Evolutionary conservation across 2,797 vertebrate species (phyloP), one percentile per base, ranked within the genome.

Genomic region (Lagocephalus sceleratus): DNA sequence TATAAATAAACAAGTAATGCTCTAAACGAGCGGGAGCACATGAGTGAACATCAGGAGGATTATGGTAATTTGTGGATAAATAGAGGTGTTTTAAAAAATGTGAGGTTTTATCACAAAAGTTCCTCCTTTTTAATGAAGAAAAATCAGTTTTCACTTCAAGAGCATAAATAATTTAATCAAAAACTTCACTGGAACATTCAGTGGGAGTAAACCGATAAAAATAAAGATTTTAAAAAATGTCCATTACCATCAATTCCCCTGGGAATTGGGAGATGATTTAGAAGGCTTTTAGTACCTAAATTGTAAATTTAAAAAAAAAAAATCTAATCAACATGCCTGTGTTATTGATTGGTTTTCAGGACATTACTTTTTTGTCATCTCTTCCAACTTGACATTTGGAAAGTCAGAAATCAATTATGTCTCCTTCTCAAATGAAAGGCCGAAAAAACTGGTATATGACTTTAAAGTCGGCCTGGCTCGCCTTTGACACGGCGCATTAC

Each of bases 1-100:
- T 88, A 89, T 89, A 91, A 91, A 92, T 91, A 92, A 91, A 91
- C 89, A 91, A 90, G 85, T 79, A 80, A 83, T 80, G 85, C 85
- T 85, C 75, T 65, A 84, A 87, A 88, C 84, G 85, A 89, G 85
- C 84, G 82, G 70, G 83, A 83, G 77, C 84, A 88, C 87, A 87
- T 60, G 81, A 87, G 85, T 83, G 87, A 90, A 86, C 88, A 87
- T 71, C 78, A 82, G 73, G 76, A 72, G 88, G 91, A 91, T 92
- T 92, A 91, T 91, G 89, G 83, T 88, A 90, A 92, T 91, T 87
- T 86, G 60, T 67, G 83, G 83, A 89, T 89, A 88, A 90, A 87
- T 84, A 79, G 78, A 87, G 82, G 84, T 90, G 77, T 89, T 88
- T 85, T 64, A 81, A 78, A 78, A 88, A 87, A 84, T 55, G 63